These are phyloP conservation scores for Achatina immaculata DNA, from an alignment of 1,140 invertebrate genomes.

Conservation along the genomic window DNA sequence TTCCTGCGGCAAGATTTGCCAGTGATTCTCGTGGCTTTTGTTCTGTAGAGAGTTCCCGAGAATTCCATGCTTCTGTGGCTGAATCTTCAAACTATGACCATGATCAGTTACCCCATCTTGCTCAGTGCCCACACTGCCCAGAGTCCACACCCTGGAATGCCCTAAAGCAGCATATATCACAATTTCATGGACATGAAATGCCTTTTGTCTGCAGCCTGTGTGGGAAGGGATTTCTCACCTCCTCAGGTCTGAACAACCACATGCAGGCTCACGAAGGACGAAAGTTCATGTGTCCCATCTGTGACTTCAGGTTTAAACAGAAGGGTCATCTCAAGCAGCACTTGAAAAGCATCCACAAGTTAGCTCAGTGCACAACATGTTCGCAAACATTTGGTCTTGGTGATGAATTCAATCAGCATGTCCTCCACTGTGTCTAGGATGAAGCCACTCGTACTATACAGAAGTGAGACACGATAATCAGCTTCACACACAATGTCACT, in stretches of 20 bases:
- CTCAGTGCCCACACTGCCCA: slow-evolving; percentile 25
- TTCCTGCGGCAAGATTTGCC: not conserved
- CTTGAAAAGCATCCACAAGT: slow-evolving; percentile 28
- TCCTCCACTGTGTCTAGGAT: slow-evolving; percentile 18
- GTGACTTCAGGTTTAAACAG: slow-evolving; percentile 28
- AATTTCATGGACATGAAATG: slow-evolving; percentile 17
- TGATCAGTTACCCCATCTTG: not conserved
- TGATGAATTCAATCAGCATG: slow-evolving; percentile 27
- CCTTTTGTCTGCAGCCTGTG: slow-evolving; percentile 21
- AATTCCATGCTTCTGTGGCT: not conserved
- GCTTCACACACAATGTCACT: no score
- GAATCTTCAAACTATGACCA: not conserved
- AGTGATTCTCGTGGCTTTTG: not conserved
- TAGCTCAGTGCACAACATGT: slow-evolving; percentile 28
- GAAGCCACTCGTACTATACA: no score
- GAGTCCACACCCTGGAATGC: not conserved
- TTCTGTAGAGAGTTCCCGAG: not conserved
- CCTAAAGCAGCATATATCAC: slow-evolving; percentile 16
- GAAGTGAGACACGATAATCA: no score
- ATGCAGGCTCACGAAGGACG: slow-evolving; percentile 27
- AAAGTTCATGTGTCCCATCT: slow-evolving; percentile 31
- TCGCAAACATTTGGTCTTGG: slow-evolving; percentile 17
- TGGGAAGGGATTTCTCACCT: slow-evolving; percentile 20
- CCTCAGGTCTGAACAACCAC: slow-evolving; percentile 23
- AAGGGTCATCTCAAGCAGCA: slow-evolving; percentile 15